Percentiles rank a stretch among this genome's conserved stretches.
Conservation (phyloP, 1,140 invertebrate species). For the Dinoponera quadriceps region DNA sequence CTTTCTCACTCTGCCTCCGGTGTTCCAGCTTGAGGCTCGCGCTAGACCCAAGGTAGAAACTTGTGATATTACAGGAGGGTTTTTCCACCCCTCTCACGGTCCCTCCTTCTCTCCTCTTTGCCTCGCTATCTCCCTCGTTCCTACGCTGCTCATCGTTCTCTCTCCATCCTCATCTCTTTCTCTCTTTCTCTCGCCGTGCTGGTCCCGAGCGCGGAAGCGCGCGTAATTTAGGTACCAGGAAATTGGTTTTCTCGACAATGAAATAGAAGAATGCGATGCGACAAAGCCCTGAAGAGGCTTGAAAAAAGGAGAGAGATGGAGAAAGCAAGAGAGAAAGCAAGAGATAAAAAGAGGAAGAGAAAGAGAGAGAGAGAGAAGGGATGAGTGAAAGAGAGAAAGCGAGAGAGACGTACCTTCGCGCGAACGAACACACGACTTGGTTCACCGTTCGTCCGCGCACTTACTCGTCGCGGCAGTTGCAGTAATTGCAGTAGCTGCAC, state of each 20-base stretch:
- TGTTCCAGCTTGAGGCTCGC: slow-evolving; percentile 72
- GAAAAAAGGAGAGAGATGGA: slow-evolving; percentile 70
- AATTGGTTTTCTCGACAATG: slow-evolving; percentile 86
- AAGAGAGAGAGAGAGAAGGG: neutral
- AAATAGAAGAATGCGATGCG: slow-evolving; percentile 86
- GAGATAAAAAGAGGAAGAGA: neutral
- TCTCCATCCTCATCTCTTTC: slow-evolving; percentile 60
- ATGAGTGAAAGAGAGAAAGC: neutral
- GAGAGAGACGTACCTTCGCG: slow-evolving; percentile 10
- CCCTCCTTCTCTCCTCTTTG: slow-evolving; percentile 55
- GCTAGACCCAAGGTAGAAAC: slow-evolving; percentile 79
- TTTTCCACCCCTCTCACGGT: slow-evolving; percentile 74
- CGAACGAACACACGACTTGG: slow-evolving; percentile 25
- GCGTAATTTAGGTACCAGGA: slow-evolving; percentile 86
- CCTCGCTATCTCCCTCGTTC: slow-evolving; percentile 42
- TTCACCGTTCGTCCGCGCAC: slow-evolving; percentile 38
- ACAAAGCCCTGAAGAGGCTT: slow-evolving; percentile 73
- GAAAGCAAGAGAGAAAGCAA: slow-evolving; percentile 51
- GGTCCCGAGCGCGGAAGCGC: slow-evolving; percentile 70
- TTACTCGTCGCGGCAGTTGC: slow-evolving; percentile 35
- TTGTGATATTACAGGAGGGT: slow-evolving; percentile 82
- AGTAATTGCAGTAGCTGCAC: slow-evolving; percentile 52
- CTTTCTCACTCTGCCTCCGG: slow-evolving; percentile 69
- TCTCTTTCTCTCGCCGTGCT: slow-evolving; percentile 1
- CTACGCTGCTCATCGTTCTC: slow-evolving; percentile 42